Conservation (phyloP, 2,113 vertebrate genomes). For the Oryctolagus cuniculus region mOryCun1.1 NC_091433.1:163397501-163398000, state of each 20-base stretch:
- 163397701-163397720: constrained; percentile 15
- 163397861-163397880: background rate
- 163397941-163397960: constrained; percentile 68
- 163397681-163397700: constrained; percentile 18
- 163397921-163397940: constrained; percentile 62
- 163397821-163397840: constrained; percentile 64
- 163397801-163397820: constrained; percentile 64
- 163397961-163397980: constrained; percentile 62
- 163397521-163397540: background rate
- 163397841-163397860: constrained; percentile 64
- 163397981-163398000: constrained; percentile 45
- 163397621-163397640: background rate
- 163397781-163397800: constrained; percentile 46
- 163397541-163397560: background rate
- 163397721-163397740: constrained; percentile 35
- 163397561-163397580: background rate
- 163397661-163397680: background rate
- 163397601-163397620: background rate
- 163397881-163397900: constrained; percentile 65
- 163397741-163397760: constrained; percentile 36
- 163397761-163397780: constrained; percentile 43
- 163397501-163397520: background rate
- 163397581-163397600: background rate
- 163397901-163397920: constrained; percentile 76
- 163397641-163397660: background rate